phyloP scores from a whole-genome alignment of 2,888 invertebrate genomes.

The Ophioninae sp. region DNA sequence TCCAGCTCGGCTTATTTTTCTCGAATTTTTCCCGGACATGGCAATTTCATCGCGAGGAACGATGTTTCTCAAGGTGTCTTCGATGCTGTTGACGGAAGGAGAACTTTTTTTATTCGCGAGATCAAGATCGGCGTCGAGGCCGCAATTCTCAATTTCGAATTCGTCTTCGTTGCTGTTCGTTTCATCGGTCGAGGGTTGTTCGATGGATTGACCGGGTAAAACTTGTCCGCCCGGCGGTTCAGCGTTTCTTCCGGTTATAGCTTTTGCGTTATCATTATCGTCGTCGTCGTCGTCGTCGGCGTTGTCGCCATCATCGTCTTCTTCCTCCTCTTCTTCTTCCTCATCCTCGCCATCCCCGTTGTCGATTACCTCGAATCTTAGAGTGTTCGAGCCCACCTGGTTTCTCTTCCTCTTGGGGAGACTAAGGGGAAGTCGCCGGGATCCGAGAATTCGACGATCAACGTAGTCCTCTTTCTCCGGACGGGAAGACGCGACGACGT shows the following conservation, averaged over 20 bases:
- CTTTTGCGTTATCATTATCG: constrained; percentile 43
- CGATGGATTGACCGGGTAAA: constrained; percentile 53
- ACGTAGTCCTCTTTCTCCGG: constrained; percentile 63
- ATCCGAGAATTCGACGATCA: constrained; percentile 54
- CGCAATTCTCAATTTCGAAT: constrained; percentile 76
- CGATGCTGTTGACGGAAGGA: constrained; percentile 44
- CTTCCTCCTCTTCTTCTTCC: constrained; percentile 56
- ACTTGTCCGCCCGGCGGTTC: not conserved
- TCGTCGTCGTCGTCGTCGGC: constrained; percentile 16
- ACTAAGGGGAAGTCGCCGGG: constrained; percentile 64
- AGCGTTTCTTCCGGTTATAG: not conserved
- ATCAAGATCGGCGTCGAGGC: constrained; percentile 67
- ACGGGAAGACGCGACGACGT: constrained; percentile 63
- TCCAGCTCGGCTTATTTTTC: constrained; percentile 72
- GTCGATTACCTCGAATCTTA: constrained; percentile 61
- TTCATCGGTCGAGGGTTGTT: constrained; percentile 64
- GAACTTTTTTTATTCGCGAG: constrained; percentile 48
- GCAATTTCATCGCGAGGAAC: constrained; percentile 60
- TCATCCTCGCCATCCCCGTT: constrained; percentile 60
- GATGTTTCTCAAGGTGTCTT: constrained; percentile 56
- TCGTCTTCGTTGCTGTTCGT: constrained; percentile 65
- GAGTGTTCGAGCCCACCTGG: constrained; percentile 53
- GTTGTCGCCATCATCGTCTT: constrained; percentile 18
- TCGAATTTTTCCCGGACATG: constrained; percentile 66
- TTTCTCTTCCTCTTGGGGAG: constrained; percentile 66